These are phyloP conservation scores for mouse (Mus musculus) DNA, from an alignment of 2,113 vertebrate species.

Conservation along the genomic window DNA sequence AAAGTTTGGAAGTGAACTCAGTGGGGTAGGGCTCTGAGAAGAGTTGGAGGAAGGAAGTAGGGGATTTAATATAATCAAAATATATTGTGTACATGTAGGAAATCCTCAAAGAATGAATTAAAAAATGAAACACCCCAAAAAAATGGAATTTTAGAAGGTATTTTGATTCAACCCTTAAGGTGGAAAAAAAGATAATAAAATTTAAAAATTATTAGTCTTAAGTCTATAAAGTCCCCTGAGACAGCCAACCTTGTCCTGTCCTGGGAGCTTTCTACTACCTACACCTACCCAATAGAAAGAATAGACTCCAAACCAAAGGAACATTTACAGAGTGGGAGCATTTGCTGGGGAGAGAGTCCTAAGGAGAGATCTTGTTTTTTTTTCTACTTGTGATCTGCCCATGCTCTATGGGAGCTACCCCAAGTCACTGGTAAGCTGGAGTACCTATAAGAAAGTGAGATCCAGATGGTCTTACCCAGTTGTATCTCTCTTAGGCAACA, in stretches of 20 bases:
- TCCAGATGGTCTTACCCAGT: neutral
- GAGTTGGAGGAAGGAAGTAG: neutral
- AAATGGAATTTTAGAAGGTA: neutral
- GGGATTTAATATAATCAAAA: neutral
- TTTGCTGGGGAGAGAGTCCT: neutral
- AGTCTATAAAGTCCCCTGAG: neutral
- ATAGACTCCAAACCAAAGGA: neutral
- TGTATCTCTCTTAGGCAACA: neutral
- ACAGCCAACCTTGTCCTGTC: neutral
- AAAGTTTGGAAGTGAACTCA: neutral
- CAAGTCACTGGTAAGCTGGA: neutral
- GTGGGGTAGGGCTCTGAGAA: neutral
- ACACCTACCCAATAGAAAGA: neutral
- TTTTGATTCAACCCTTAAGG: neutral
- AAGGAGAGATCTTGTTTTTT: neutral
- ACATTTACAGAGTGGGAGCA: neutral
- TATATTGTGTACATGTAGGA: neutral
- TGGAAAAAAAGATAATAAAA: neutral
- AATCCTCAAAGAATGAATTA: neutral
- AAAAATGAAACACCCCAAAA: neutral
- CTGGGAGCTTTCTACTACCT: neutral
- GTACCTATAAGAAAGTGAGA: neutral
- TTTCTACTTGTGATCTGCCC: neutral
- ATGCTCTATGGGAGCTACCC: neutral
- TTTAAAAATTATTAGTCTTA: neutral